Percentiles rank a stretch among this genome's conserved stretches.
Conservation (phyloP, 2,113 vertebrate species). For the Ailuropoda melanoleuca region DNA sequence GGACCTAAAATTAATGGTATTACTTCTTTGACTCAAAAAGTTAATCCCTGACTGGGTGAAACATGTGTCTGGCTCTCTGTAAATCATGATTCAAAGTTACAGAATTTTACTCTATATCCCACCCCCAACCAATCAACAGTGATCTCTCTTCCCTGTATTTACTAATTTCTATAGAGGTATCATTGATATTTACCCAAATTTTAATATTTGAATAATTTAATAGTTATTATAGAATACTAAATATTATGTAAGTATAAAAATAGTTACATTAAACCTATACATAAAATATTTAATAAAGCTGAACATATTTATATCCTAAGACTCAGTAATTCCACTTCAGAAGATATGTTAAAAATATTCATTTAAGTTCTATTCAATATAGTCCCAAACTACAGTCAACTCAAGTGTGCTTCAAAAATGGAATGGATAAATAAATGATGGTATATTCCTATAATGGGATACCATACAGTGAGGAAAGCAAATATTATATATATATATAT, state of each 20-base stretch:
- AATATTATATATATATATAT: not conserved
- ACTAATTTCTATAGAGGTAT: not conserved
- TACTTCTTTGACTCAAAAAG: constrained; percentile 72
- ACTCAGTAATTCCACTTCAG: not conserved
- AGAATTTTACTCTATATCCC: constrained; percentile 53
- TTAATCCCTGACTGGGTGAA: constrained; percentile 58
- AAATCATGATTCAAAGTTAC: constrained; percentile 55
- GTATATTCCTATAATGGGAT: not conserved
- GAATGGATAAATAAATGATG: not conserved
- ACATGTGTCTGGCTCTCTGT: constrained; percentile 60
- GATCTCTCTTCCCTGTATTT: not conserved
- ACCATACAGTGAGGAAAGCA: not conserved
- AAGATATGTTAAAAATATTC: not conserved
- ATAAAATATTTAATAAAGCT: not conserved
- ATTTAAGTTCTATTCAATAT: not conserved
- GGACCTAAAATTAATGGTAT: constrained; percentile 55
- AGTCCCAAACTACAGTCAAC: not conserved
- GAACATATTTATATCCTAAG: not conserved
- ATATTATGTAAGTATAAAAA: not conserved
- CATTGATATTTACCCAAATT: constrained; percentile 2
- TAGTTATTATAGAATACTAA: not conserved
- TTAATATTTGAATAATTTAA: constrained; percentile 18
- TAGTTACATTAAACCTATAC: constrained; percentile 47
- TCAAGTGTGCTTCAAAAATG: not conserved
- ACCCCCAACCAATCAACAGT: not conserved